Evolutionary conservation across 2,797 vertebrate genomes (phyloP).

Genomic region (Ctenochaetus hawaiiensis): DNA sequence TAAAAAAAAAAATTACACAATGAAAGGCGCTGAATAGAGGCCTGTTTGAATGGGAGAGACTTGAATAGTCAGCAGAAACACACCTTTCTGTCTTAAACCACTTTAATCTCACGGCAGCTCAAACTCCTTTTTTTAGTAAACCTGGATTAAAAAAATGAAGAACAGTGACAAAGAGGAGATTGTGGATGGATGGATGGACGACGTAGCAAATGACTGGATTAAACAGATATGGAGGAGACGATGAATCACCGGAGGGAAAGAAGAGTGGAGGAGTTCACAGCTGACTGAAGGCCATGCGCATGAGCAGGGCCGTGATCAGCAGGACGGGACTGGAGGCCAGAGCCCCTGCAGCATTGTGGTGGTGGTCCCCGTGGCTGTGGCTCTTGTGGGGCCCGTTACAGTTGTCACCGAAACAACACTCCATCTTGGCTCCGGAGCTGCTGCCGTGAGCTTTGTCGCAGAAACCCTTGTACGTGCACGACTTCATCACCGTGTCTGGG

Average conservation of each 20-base stretch:
- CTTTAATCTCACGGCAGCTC: slow-evolving; percentile 19
- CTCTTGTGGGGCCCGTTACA: slow-evolving; percentile 87
- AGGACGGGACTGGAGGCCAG: slow-evolving; percentile 64
- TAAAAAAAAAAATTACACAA: slow-evolving; percentile 13
- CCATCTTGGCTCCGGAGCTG: slow-evolving; percentile 82
- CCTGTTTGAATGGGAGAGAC: slow-evolving; percentile 5
- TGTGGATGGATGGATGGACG: not conserved
- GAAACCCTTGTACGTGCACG: slow-evolving; percentile 91
- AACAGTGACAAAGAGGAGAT: slow-evolving; percentile 2
- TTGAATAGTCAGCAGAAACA: slow-evolving; percentile 10
- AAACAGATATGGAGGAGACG: slow-evolving; percentile 3
- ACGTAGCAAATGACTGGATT: slow-evolving; percentile 12
- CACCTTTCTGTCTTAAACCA: slow-evolving; percentile 11
- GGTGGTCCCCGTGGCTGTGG: slow-evolving; percentile 75
- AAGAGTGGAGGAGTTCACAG: slow-evolving; percentile 56
- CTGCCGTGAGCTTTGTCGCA: slow-evolving; percentile 86
- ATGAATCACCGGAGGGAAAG: slow-evolving; percentile 25
- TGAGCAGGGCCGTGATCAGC: slow-evolving; percentile 68
- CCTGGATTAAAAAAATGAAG: slow-evolving; percentile 2
- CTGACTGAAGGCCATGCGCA: slow-evolving; percentile 69
- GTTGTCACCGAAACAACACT: slow-evolving; percentile 88
- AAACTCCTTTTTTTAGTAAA: slow-evolving; percentile 10
- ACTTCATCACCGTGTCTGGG: slow-evolving; percentile 90
- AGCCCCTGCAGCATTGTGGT: slow-evolving; percentile 43
- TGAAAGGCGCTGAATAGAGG: slow-evolving; percentile 29